Percentiles rank a stretch among this genome's conserved stretches.
These are phyloP conservation scores for Protosalanx chinensis DNA, from an alignment of 2,797 vertebrate genomes.

Conservation along the genomic window DNA sequence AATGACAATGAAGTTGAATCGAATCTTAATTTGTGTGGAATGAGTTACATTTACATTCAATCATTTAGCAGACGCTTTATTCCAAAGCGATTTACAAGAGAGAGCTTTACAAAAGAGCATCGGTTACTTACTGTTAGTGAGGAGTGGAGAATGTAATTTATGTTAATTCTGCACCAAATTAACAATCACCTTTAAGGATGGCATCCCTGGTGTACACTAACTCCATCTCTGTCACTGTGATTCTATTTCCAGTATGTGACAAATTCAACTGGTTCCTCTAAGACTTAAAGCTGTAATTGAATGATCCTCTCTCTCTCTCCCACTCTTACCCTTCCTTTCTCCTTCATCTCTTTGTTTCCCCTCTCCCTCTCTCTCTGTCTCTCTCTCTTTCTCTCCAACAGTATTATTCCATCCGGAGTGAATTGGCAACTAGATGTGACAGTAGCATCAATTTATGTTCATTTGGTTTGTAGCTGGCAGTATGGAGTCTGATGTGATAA, in stretches of 20 bases:
- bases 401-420: slow-evolving; percentile 31
- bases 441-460: slow-evolving; percentile 46
- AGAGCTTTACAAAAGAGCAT: too few species aligned
- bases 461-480: slow-evolving; percentile 45
- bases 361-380: too few species aligned
- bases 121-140: too few species aligned
- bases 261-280: slow-evolving; percentile 14
- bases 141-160: too few species aligned
- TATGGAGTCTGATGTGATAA: slow-evolving; percentile 40
- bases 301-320: slow-evolving; percentile 9
- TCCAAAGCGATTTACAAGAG: too few species aligned
- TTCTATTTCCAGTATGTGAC: slow-evolving; percentile 17
- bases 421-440: slow-evolving; percentile 48
- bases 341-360: too few species aligned
- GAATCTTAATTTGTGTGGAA: too few species aligned
- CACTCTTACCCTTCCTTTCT: too few species aligned
- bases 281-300: slow-evolving; percentile 29
- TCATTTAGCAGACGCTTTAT: too few species aligned
- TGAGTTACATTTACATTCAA: too few species aligned
- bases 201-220: slow-evolving; percentile 9
- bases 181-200: not conserved
- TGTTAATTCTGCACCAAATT: too few species aligned
- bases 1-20: too few species aligned
- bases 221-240: slow-evolving; percentile 16
- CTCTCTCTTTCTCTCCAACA: slow-evolving; percentile 13